Percentiles rank a stretch among this genome's conserved stretches.
Evolutionary conservation across 2,113 vertebrate species (phyloP).

Genomic region (Silurus glanis): DNA sequence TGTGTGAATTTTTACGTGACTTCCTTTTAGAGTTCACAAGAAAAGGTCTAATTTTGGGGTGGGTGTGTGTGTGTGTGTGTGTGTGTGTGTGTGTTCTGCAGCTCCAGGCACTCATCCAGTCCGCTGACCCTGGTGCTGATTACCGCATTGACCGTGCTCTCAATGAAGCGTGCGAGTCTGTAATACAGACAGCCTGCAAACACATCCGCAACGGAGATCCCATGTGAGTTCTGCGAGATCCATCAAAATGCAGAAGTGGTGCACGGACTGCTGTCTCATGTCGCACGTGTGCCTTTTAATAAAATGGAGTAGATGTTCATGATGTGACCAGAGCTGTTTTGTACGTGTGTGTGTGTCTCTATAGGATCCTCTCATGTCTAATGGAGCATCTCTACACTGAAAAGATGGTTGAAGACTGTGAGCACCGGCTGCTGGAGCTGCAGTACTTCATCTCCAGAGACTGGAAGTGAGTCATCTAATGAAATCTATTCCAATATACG

Average conservation of each 20-base stretch:
- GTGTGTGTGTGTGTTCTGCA: slow-evolving; percentile 53
- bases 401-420: slow-evolving; percentile 97
- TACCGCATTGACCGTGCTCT: slow-evolving; percentile 86
- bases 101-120: slow-evolving; percentile 86
- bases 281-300: background rate
- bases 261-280: background rate
- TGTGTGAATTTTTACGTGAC: background rate
- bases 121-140: slow-evolving; percentile 84
- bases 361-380: slow-evolving; percentile 92
- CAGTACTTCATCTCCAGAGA: slow-evolving; percentile 95
- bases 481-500: background rate
- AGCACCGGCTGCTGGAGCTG: slow-evolving; percentile 83
- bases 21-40: background rate
- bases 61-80: background rate
- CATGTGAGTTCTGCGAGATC: slow-evolving; percentile 75
- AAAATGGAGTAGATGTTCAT: background rate
- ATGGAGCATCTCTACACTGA: slow-evolving; percentile 98
- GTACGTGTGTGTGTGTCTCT: slow-evolving; percentile 23
- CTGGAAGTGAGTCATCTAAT: slow-evolving; percentile 85
- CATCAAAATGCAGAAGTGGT: background rate
- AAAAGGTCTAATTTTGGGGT: background rate
- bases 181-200: slow-evolving; percentile 90
- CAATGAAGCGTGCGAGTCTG: slow-evolving; percentile 88
- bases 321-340: background rate
- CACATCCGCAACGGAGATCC: slow-evolving; percentile 87